These are phyloP conservation scores for Xanthostigma xanthostigma DNA, from an alignment of 2,888 invertebrate genomes.

Conservation along the genomic window DNA sequence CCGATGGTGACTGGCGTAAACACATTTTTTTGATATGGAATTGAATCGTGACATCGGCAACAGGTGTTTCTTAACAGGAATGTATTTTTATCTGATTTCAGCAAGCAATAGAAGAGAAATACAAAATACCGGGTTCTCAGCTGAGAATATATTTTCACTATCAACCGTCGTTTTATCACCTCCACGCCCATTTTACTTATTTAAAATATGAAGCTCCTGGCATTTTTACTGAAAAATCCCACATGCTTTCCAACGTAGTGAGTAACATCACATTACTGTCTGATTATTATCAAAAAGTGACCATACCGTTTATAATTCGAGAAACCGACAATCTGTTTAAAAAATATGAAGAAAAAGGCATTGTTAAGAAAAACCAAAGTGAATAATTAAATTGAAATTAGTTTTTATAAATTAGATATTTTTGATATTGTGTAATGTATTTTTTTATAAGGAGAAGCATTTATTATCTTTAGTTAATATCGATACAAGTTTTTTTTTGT, in stretches of 20 bases:
- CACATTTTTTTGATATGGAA: neutral
- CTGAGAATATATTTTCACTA: slow-evolving; percentile 84
- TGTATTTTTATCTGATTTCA: slow-evolving; percentile 26
- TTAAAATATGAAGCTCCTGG: slow-evolving; percentile 69
- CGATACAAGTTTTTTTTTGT: neutral
- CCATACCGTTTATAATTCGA: slow-evolving; percentile 63
- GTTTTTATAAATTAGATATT: neutral
- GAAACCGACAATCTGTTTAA: slow-evolving; percentile 61
- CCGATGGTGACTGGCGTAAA: too few relatives aligned
- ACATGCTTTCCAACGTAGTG: slow-evolving; percentile 77
- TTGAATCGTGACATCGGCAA: neutral
- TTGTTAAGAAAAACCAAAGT: slow-evolving; percentile 28
- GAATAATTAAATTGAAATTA: slow-evolving; percentile 17
- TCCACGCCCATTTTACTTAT: slow-evolving; percentile 86
- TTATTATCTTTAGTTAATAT: slow-evolving; percentile 1
- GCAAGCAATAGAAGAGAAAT: slow-evolving; percentile 63
- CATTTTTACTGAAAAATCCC: slow-evolving; percentile 71
- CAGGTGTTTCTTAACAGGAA: neutral
- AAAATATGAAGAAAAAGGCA: slow-evolving; percentile 42
- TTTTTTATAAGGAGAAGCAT: neutral
- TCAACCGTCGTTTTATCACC: slow-evolving; percentile 92
- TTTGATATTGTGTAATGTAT: neutral
- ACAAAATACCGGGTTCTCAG: slow-evolving; percentile 50
- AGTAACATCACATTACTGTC: slow-evolving; percentile 70
- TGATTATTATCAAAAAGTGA: slow-evolving; percentile 72